Evolutionary conservation across 2,113 vertebrate species (phyloP), one percentile per base, ranked within the genome.

Genomic region (Antechinus stuartii): DNA sequence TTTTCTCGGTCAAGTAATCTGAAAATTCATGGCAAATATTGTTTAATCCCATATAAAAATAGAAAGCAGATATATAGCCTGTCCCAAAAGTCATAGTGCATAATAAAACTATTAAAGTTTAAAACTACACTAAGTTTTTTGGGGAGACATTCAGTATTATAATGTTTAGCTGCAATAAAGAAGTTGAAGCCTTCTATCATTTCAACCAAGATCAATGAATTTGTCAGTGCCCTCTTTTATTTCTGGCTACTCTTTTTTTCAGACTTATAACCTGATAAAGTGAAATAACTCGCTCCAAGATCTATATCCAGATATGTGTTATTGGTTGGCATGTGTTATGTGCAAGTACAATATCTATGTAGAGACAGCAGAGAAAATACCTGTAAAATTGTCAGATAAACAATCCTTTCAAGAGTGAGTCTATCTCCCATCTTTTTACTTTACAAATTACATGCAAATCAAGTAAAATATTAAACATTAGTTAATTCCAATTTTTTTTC

Each of bases 41-140:
- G 50, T 92, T 53, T 90, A 50, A 10, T 35, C 46, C 23, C 30
- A 76, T 25, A 25, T 90, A 92, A 95, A 91, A 93, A 89, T 68
- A 49, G 26, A 91, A 92, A 76, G 61, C 22, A 54, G 61, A 0
- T 94, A 90, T 54, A 57, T 24, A 46, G 54, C 92, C 10, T 94
- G 46, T 26, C 23, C 91, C 46, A 92, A 95, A 89, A 57, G 55
- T 30, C 92, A 11, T 0, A 54, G 2, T 56, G 42, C 47, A 49
- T 96, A 35, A 27, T 0, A 92, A 16, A 0, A 0, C 57, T n/a
- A 26, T 0, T 84, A 42, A 84, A 84, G 25, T 42, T 95, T 94
- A 14, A 89, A 90, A 95, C 55, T 35, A 11, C 42, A 5, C n/a
- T 89, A 9, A 55, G 55, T 23, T 42, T 42, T 22, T 19, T 19